A percentile compares a stretch with the other conserved stretches of the same genome.
Conservation (phyloP, 92 coral and sea anemone genomes). For the Zoanthus solanderi region DNA sequence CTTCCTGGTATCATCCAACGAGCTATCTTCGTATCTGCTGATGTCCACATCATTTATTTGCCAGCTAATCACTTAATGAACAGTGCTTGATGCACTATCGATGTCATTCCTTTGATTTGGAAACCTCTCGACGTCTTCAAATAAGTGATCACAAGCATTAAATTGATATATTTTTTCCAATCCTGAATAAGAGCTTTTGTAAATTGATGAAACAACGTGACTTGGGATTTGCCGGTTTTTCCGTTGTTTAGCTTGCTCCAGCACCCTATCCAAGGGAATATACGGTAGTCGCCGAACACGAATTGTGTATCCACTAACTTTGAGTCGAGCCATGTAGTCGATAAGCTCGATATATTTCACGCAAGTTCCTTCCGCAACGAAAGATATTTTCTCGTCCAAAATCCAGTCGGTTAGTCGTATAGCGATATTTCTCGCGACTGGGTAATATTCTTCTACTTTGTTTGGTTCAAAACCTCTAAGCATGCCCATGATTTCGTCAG, state of each 20-base stretch:
- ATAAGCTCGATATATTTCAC: slow-evolving; percentile 88
- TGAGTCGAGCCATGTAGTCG: slow-evolving; percentile 89
- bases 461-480: slow-evolving; percentile 85
- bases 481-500: slow-evolving; percentile 98
- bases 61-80: not conserved
- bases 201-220: slow-evolving; percentile 86
- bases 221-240: slow-evolving; percentile 84
- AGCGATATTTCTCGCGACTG: slow-evolving; percentile 89
- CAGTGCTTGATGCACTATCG: slow-evolving; percentile 24
- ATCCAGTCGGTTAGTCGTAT: slow-evolving; percentile 98
- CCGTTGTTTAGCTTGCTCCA: slow-evolving; percentile 83
- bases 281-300: slow-evolving; percentile 83
- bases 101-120: slow-evolving; percentile 28
- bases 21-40: no score
- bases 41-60: no score
- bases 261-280: slow-evolving; percentile 70
- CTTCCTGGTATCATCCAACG: no score
- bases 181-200: slow-evolving; percentile 80
- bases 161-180: slow-evolving; percentile 70
- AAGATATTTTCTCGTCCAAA: slow-evolving; percentile 88
- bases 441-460: slow-evolving; percentile 91
- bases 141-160: slow-evolving; percentile 73
- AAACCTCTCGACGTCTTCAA: slow-evolving; percentile 74
- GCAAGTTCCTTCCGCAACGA: slow-evolving; percentile 98
- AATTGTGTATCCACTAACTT: slow-evolving; percentile 81